Evolutionary conservation across 2,113 vertebrate species (phyloP).

Genomic region (Chelonoidis abingdonii): DNA sequence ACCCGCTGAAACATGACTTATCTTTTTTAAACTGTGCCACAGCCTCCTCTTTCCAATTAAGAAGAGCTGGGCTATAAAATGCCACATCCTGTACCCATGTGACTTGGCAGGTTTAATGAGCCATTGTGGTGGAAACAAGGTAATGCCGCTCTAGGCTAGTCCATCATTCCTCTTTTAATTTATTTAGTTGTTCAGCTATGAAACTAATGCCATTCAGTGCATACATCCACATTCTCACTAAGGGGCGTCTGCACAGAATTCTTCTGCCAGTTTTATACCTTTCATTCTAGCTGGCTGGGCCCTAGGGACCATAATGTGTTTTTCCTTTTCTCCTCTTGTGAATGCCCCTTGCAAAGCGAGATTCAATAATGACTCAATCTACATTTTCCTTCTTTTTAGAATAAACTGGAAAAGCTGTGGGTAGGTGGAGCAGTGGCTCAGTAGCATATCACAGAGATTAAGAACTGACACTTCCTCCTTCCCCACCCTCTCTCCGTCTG

Average conservation of each 20-base stretch:
- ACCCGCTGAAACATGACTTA: slow-evolving; percentile 62
- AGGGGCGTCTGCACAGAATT: slow-evolving; percentile 53
- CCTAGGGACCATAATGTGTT: not conserved
- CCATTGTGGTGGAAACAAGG: slow-evolving; percentile 74
- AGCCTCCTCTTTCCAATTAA: slow-evolving; percentile 67
- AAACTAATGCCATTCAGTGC: slow-evolving; percentile 42
- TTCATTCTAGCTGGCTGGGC: not conserved
- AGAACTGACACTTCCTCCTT: not conserved
- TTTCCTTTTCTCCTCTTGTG: not conserved
- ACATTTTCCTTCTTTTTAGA: not conserved
- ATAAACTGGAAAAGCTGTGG: not conserved
- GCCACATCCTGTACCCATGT: slow-evolving; percentile 73
- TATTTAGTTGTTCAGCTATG: not conserved
- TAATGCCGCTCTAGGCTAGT: slow-evolving; percentile 53
- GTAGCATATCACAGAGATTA: not conserved
- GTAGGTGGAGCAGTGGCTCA: not conserved
- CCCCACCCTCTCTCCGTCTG: not conserved
- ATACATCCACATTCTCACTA: slow-evolving; percentile 53
- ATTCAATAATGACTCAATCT: not conserved
- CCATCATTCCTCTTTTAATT: not conserved
- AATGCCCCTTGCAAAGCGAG: not conserved
- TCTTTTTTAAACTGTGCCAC: slow-evolving; percentile 62
- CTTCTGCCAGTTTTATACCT: slow-evolving; percentile 52
- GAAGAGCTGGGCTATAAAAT: slow-evolving; percentile 71
- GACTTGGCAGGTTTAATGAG: slow-evolving; percentile 77